Base-by-base conservation (phyloP, 2,113 vertebrate genomes). In the Antigone vipio region DNA sequence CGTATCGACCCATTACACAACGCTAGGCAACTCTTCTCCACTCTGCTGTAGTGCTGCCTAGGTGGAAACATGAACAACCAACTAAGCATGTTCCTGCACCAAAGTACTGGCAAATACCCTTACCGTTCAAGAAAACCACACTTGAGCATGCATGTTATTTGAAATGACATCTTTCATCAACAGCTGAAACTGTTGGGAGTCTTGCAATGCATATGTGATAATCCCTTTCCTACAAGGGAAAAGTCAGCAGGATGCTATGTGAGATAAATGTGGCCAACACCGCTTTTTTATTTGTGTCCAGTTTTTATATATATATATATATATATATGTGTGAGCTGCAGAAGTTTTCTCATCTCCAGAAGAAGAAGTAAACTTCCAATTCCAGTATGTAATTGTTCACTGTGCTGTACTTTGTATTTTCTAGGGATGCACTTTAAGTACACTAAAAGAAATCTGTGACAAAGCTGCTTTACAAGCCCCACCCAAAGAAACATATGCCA, bases 141-240 rank as follows among this genome's bases (percentile, higher is more conserved):
- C 52, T 35, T 9, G 3, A 29, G 9, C 9, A 2, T 0, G 12
- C 12, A 10, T 1, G 0, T 9, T 56, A 44, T 59, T 63, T 72
- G 58, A 55, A 64, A n/a, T 72, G 18, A 55, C 60, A 66, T 5
- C 52, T 27, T 55, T 63, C 44, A 53, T 3, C 21, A 64, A 17
- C 40, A 82, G 59, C 6, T 22, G 40, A 53, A 55, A 55, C 14
- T n/a, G 42, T 0, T 45, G 6, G 50, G 47, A 83, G 32, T 42
- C 72, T 75, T 67, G 34, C 53, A n/a, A 12, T 1, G 2, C 18
- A 5, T 59, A 63, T 12, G 27, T 18, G 19, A 53, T 7, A n/a
- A 59, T 6, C 74, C 35, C 32, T 68, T 52, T 81, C 58, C 62
- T 35, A 20, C 26, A 5, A 4, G 24, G 42, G 67, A 47, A 27